Conservation (phyloP, 2,113 vertebrate genomes). For the Platichthys flesus region DNA sequence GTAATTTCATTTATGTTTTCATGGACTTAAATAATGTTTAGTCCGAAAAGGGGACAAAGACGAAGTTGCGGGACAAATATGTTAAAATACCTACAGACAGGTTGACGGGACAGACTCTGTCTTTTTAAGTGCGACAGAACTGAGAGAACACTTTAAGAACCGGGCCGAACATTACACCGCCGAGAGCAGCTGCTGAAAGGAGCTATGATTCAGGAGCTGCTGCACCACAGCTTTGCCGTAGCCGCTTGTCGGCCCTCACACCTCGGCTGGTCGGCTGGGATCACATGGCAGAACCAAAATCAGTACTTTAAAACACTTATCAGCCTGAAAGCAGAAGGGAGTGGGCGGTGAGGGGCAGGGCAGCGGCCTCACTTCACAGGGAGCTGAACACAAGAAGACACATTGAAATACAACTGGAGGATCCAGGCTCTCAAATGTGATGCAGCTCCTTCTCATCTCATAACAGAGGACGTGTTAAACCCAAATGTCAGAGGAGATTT, state of each 20-base stretch:
- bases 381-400: neutral
- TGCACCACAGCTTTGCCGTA: neutral
- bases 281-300: conserved; percentile 8
- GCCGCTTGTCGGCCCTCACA: conserved; percentile 6
- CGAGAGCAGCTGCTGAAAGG: conserved; percentile 14
- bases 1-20: no score
- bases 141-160: conserved; percentile 1
- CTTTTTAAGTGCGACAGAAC: neutral
- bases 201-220: conserved; percentile 7
- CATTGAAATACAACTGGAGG: conserved; percentile 11
- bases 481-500: conserved; percentile 65
- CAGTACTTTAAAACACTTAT: conserved; percentile 33
- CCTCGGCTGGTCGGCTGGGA: conserved; percentile 23
- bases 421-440: neutral
- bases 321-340: conserved; percentile 22
- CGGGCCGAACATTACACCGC: neutral
- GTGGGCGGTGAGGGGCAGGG: conserved; percentile 17
- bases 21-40: no score
- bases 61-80: no score
- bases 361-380: conserved; percentile 23
- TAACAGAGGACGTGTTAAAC: conserved; percentile 48
- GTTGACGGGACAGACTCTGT: neutral
- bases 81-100: no score
- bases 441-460: conserved; percentile 47
- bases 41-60: no score